Evolutionary conservation across 2,113 vertebrate genomes (phyloP), one percentile per base, ranked within the genome.

Genomic region (Daubentonia madagascariensis): DNA sequence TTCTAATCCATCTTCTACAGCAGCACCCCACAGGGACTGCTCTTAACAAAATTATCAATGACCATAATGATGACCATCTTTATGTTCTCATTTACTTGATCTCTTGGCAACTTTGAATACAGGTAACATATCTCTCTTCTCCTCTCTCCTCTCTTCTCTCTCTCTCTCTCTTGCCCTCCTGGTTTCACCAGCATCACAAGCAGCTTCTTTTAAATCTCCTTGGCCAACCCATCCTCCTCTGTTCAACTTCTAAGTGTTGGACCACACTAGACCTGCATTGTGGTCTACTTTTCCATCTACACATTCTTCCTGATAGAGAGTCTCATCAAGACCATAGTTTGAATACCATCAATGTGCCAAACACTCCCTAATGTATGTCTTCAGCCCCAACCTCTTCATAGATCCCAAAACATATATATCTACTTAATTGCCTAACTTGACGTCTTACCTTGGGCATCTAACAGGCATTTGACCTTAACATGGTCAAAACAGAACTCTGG

Each of bases 81-180:
- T 70, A 54, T 54, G n/a, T 40, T 88, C 35, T 84, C 52, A 63
- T 70, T 94, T 48, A 40, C 20, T 61, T 65, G 57, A 32, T 89
- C 22, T 63, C 40, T 76, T 13, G 52, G 50, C 23, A 88, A 52
- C 18, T 79, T 89, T 48, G 37, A 92, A 70, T 4, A 57, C 22
- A 48, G 20, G 32, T 2, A 1, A 5, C 23, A 61, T 25, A 61
- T 61, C 23, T 61, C 59, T 28, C 59, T 61, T 3, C 59, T 61
- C 3, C 25, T 61, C 9, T 28, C 25, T 28, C 57, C 8, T 9
- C 59, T 30, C 11, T 1, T 6, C 9, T 32, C 32, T 32, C 20
- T 40, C 4, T 14, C 8, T 2, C 13, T 8, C 11, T 8, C 50
- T 50, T 50, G 8, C 14, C 0, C 6, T 67, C 40, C 6, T 20